Base-by-base conservation (phyloP, 2,888 invertebrate species). In the Dryococelus australis region DNA sequence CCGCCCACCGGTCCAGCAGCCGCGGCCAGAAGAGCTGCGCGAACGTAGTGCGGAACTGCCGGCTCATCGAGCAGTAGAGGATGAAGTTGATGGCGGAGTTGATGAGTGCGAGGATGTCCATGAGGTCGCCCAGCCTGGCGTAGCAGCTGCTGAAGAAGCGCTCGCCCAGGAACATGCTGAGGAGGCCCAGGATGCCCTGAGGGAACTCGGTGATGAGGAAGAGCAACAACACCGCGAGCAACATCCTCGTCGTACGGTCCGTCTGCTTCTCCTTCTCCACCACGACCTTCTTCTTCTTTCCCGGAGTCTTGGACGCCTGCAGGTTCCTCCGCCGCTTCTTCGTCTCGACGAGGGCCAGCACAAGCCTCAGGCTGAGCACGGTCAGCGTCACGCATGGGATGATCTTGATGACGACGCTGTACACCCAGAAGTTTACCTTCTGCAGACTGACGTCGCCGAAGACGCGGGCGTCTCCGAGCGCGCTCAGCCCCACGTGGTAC, bases 131-230 rank as follows among this genome's bases (percentile, higher is more conserved):
- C 89, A 97, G 95, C 84, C 95, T 93, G 89, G 95, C 94, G 92
- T 98, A 98, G 92, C 97, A 97, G 51, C 95, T 94, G 86, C 94
- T 93, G 91, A 97, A 97, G 92, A 98, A 97, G 88, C 95, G 95
- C 91, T 95, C 95, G 12, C 97, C 97, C 86, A 97, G 94, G 27
- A 96, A 93, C 0, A 96, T 35, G 35, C 35, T 35, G 35, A 35
- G 35, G 4, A 35, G 35, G 35, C 35, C 35, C 35, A 35, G 35
- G 43, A 94, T 92, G 16, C 93, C 95, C 91, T 97, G 97, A 0
- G 98, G 98, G 88, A 98, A 94, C 92, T 98, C 98, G 0, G 98
- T 98, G 43, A 98, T 93, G 0, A 98, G 94, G 91, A 98, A 98
- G 5, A 98, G 93, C 9, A 97, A 92, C 0, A 98, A 93, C 0